Base-by-base conservation (phyloP, 2,797 vertebrate species). In the Masticophis lateralis region DNA sequence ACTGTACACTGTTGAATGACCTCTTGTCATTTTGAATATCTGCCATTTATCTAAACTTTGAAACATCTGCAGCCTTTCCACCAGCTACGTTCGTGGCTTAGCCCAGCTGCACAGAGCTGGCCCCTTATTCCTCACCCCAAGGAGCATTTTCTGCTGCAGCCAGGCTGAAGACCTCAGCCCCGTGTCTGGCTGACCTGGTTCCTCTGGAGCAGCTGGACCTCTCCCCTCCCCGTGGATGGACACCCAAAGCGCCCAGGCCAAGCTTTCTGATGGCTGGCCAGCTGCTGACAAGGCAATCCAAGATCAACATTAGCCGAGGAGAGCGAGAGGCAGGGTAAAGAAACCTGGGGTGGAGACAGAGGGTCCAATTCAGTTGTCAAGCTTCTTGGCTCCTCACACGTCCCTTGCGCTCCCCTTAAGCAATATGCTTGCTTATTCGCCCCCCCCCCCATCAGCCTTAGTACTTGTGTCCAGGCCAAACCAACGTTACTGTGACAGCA, bases 211-310 rank as follows among this genome's bases (percentile, higher is more conserved):
- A 79, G 22, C 3, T 12, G 9, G 20, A 11, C 5, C 4, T 13
- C 13, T 27, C 56, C 74, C 37, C n/a, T 11, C 11, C 57, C 59
- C 16, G 3, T 1, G 25, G 22, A 27, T 3, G 37, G 22, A 47
- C 1, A 1, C 37, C 7, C 27, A 8, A 1, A 2, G 43, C 3
- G 18, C 16, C 32, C 4, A 60, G 56, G 57, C 14, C 28, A 18
- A 4, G 61, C 13, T 51, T 55, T 87, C 20, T 11, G 28, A 32
- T 25, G 16, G 13, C 16, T 61, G 25, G 56, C 2, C 1, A 1
- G 91, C 86, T 87, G 87, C 63, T 79, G 91, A 9, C 53, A 74
- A 88, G 87, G 91, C 63, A 6, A n/a, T 59, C 91, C 91, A 92
- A 89, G 61, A 59, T 79, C 87, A 88, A 25, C 86, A 88, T 59